Evolutionary conservation across 2,113 vertebrate genomes (phyloP).

Genomic region (Ardeotis arabs): DNA sequence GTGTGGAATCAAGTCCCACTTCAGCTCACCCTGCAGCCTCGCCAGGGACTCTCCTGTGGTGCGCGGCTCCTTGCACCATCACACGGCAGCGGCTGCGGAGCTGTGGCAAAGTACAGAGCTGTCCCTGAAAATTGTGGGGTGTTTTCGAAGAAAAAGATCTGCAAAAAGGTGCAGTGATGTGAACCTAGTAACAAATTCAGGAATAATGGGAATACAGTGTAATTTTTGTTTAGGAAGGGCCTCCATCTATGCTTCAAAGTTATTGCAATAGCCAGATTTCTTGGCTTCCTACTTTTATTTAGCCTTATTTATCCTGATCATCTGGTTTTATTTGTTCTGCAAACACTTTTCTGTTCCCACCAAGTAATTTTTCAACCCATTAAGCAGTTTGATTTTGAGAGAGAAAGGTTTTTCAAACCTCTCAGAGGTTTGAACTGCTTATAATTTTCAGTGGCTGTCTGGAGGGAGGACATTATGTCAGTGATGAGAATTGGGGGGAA

Average conservation of each 20-base stretch:
- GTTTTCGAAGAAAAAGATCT: neutral
- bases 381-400: neutral
- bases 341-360: neutral
- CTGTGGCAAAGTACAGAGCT: neutral
- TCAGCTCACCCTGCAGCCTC: neutral
- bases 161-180: neutral
- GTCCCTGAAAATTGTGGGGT: accelerated
- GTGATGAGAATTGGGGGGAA: neutral
- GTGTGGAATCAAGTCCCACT: neutral
- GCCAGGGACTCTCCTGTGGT: too few species aligned
- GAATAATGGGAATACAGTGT: neutral
- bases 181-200: neutral
- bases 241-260: neutral
- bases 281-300: neutral
- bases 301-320: neutral
- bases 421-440: neutral
- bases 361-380: neutral
- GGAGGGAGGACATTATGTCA: neutral
- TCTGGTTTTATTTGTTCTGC: neutral
- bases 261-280: neutral
- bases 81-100: neutral
- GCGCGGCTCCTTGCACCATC: neutral
- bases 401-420: neutral
- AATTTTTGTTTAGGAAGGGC: neutral
- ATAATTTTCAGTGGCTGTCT: neutral